Base-by-base conservation (phyloP, 1,140 invertebrate species). In the Drosophila pruinosa region DNA sequence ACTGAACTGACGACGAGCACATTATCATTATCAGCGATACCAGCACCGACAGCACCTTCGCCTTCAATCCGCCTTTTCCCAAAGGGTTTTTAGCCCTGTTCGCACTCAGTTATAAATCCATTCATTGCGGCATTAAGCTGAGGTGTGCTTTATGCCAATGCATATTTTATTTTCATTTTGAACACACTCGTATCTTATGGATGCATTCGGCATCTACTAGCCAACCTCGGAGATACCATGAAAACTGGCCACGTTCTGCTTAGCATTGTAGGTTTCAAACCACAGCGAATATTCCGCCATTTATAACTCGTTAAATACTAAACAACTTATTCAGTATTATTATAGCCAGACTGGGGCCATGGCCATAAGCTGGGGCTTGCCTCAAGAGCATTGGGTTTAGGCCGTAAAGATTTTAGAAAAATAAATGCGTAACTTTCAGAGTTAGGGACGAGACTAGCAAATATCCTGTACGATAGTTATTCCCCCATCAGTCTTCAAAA, bases 281-380 rank as follows among this genome's bases (percentile, higher is more conserved):
- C 50, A 69, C 52, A 39, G 56, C 56, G 71, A 39, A 15, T 52
- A 17, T 50, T 61, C 19, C 45, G 17, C 63, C 81, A 68, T 86
- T 83, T 83, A 78, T 85, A 65, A 73, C 81, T 86, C 74, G 81
- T 86, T 86, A 81, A 81, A 53, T 71, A 73, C 82, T 78, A 76
- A 86, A 86, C 85, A 86, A 86, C 81, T 86, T 78, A 81, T 81
- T 80, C 75, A 65, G 38, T 43, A 56, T 28, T 39, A 38, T 36
- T 22, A 38, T 39, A 21, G 17, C 10, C 6, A 47, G n/a, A 26
- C 7, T 14, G 15, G 31, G 8, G 15, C 28, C n/a, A 12, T 36
- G 41, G 31, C 43, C 56, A 15, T 19, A 22, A 48, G 34, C 21
- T 36, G 38, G 43, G 22, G 24, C 31, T 48, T 50, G 36, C 58